Evolutionary conservation across 92 coral and sea anemone species (phyloP).

Genomic region (Zoanthus sociatus): DNA sequence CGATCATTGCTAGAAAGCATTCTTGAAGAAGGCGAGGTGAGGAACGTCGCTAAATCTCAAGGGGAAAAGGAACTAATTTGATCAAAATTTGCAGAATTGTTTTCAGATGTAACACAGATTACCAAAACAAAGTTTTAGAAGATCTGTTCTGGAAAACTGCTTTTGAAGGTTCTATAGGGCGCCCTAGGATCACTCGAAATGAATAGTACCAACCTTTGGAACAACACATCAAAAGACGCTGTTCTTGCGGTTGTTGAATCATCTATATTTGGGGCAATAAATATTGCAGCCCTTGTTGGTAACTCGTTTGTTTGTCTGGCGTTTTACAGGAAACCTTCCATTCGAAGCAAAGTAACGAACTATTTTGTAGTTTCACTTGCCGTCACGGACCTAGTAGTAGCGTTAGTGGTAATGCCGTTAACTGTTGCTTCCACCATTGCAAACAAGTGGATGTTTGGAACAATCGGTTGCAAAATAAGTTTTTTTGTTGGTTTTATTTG

Average conservation of each 20-base stretch:
- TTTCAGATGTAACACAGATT: too few species aligned
- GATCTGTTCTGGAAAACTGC: too few species aligned
- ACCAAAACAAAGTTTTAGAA: too few species aligned
- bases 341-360: conserved; percentile 6
- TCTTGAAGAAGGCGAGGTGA: too few species aligned
- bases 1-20: too few species aligned
- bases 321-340: conserved; percentile 15
- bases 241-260: background rate
- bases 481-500: background rate
- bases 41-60: too few species aligned
- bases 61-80: too few species aligned
- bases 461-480: background rate
- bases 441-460: conserved; percentile 14
- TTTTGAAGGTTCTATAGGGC: too few species aligned
- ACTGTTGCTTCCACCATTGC: conserved; percentile 14
- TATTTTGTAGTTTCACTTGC: conserved; percentile 17
- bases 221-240: background rate
- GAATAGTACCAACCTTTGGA: background rate
- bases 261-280: background rate
- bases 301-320: conserved; percentile 21
- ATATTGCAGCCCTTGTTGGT: conserved; percentile 7
- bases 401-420: background rate
- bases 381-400: conserved; percentile 1
- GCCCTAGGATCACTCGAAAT: background rate
- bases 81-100: too few species aligned